These are phyloP conservation scores for Euclidia mi DNA, from an alignment of 2,888 invertebrate species.

Conservation along the genomic window DNA sequence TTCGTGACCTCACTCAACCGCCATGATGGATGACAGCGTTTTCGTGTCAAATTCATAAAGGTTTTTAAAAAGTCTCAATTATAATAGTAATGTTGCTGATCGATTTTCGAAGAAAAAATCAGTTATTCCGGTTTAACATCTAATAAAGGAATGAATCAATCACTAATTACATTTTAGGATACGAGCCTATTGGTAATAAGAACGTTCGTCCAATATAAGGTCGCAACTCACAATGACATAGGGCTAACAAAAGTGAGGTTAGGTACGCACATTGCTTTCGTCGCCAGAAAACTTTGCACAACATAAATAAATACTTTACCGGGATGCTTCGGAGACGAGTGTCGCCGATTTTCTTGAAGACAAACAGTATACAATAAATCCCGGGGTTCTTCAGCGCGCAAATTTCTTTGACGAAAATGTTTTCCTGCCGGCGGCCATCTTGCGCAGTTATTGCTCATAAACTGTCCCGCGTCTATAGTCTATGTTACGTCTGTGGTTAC, in stretches of 20 bases:
- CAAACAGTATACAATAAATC: constrained; percentile 59
- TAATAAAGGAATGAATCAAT: too few relatives aligned
- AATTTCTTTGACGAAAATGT: constrained; percentile 65
- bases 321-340: constrained; percentile 41
- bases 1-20: too few relatives aligned
- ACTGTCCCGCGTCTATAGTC: constrained; percentile 52
- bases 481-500: constrained; percentile 38
- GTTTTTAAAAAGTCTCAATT: too few relatives aligned
- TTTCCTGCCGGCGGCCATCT: constrained; percentile 71
- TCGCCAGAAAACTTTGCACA: constrained; percentile 49
- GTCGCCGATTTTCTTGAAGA: constrained; percentile 51
- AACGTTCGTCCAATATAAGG: too few relatives aligned
- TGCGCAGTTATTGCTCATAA: constrained; percentile 76
- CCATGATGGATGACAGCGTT: too few relatives aligned
- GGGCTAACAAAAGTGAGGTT: constrained; percentile 31
- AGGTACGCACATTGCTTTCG: constrained; percentile 38
- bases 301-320: constrained; percentile 54
- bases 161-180: too few relatives aligned
- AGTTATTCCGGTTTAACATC: too few relatives aligned
- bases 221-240: constrained; percentile 11
- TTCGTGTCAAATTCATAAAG: too few relatives aligned
- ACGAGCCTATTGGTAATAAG: too few relatives aligned
- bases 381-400: constrained; percentile 51
- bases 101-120: too few relatives aligned
- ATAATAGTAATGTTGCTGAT: too few relatives aligned